Evolutionary conservation across 2,888 invertebrate species (phyloP).

Genomic region (Temnothorax ravouxi): DNA sequence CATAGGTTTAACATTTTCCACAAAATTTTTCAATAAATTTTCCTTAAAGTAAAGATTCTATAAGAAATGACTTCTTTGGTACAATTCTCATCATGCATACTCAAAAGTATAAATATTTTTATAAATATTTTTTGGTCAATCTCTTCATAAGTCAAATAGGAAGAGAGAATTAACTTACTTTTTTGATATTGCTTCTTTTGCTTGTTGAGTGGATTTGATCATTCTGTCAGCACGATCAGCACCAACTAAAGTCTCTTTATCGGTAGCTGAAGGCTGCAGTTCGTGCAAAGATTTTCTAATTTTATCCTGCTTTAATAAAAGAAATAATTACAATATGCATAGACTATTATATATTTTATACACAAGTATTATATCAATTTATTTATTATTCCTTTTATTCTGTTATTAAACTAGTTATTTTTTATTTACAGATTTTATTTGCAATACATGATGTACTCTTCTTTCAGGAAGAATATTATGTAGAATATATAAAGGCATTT

Average conservation of each 20-base stretch:
- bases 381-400: background rate
- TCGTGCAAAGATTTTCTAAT: constrained; percentile 91
- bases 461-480: background rate
- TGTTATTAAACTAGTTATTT: background rate
- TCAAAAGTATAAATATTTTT: background rate
- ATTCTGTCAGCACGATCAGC: constrained; percentile 91
- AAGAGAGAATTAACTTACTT: constrained; percentile 43
- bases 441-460: background rate
- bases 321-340: background rate
- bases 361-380: background rate
- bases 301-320: constrained; percentile 75
- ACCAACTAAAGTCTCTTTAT: constrained; percentile 91
- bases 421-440: background rate
- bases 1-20: background rate
- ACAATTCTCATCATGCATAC: background rate
- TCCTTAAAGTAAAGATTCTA: background rate
- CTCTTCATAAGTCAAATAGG: background rate
- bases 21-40: constrained; percentile 1
- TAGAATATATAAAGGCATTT: background rate
- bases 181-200: constrained; percentile 62
- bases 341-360: background rate
- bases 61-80: background rate
- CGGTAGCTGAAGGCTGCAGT: constrained; percentile 90
- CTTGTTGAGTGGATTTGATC: constrained; percentile 75
- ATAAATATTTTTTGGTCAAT: background rate